Base-by-base conservation (phyloP, 2,888 invertebrate species). In the Lampropteryx suffumata region DNA sequence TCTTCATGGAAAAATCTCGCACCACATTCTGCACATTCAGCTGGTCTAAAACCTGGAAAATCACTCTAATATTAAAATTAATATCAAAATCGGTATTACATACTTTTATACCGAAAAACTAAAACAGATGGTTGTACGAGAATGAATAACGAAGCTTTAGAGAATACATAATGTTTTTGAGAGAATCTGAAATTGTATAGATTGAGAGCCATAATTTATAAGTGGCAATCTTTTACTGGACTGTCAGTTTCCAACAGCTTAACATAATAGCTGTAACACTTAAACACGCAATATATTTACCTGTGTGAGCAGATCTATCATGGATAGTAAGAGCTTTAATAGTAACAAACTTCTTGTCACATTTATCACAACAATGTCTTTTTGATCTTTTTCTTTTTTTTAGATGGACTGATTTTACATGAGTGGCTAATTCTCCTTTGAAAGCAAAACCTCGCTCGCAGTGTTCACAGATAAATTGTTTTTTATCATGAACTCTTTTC, bases 261-360 rank as follows among this genome's bases (percentile, higher is more conserved):
- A n/a, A n/a, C n/a, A n/a, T n/a, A n/a, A n/a, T n/a, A n/a, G n/a
- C n/a, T n/a, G n/a, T n/a, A 17, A 17, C 4, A 3, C 17, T 4
- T 3, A 17, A 17, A 17, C 17, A 17, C n/a, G n/a, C n/a, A 17
- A 17, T 3, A 2, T 17, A 6, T 24, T 61, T 73, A 90, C 90
- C 90, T 73, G 90, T 90, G 55, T 91, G 91, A n/a, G 73, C 82
- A 33, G 91, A 87, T 71, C 90, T 73, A 42, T 87, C 84, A 67
- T 91, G 91, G 11, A 90, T 76, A 36, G 76, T 49, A n/a, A 84
- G 76, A 37, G 87, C 85, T 51, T 88, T 89, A 1, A 71, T 61
- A 63, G 81, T 84, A 54, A 79, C 79, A 56, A 88, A 90, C 3
- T 65, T 72, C 62, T 88, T 89, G 30, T 80, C 71, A 67, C 91